phyloP scores from a whole-genome alignment of 2,113 vertebrate genomes.

The Perca schrenkii region DNA sequence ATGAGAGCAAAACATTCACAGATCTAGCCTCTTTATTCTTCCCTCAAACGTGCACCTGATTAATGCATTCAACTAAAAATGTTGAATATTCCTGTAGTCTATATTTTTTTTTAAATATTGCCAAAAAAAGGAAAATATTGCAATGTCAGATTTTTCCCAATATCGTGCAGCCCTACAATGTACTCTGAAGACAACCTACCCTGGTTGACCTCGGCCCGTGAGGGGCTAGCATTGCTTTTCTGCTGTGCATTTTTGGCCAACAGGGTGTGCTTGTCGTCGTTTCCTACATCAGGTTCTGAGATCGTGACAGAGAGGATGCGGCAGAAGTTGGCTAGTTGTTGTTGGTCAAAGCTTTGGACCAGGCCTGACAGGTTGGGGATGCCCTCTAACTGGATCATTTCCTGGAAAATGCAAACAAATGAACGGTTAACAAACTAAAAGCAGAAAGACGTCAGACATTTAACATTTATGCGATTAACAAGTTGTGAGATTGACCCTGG shows the following conservation, averaged over 20 bases:
- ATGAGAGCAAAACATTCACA: too few relatives aligned
- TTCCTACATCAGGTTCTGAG: conserved; percentile 96
- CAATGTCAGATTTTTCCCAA: too few relatives aligned
- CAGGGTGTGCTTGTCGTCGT: conserved; percentile 97
- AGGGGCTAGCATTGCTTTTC: conserved; percentile 91
- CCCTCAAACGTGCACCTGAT: too few relatives aligned
- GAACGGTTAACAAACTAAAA: background rate
- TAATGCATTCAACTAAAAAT: too few relatives aligned
- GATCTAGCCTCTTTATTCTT: too few relatives aligned
- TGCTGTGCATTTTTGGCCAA: conserved; percentile 97
- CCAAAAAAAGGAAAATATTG: too few relatives aligned
- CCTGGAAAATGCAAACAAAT: conserved; percentile 79
- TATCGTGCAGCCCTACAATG: too few relatives aligned
- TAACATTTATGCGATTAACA: background rate
- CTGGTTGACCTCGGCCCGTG: conserved; percentile 96
- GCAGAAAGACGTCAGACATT: background rate
- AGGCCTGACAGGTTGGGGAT: conserved; percentile 93
- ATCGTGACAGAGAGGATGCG: conserved; percentile 98
- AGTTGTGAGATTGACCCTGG: background rate
- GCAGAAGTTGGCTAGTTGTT: conserved; percentile 99
- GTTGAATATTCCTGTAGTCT: too few relatives aligned
- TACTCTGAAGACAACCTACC: conserved; percentile 77
- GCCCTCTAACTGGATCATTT: conserved; percentile 98
- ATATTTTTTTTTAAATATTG: too few relatives aligned
- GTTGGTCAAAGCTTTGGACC: conserved; percentile 98